Percentiles rank a stretch among this genome's conserved stretches.
These are phyloP conservation scores for Pelvicachromis taeniatus DNA, from an alignment of 2,113 vertebrate species.

Conservation along the genomic window DNA sequence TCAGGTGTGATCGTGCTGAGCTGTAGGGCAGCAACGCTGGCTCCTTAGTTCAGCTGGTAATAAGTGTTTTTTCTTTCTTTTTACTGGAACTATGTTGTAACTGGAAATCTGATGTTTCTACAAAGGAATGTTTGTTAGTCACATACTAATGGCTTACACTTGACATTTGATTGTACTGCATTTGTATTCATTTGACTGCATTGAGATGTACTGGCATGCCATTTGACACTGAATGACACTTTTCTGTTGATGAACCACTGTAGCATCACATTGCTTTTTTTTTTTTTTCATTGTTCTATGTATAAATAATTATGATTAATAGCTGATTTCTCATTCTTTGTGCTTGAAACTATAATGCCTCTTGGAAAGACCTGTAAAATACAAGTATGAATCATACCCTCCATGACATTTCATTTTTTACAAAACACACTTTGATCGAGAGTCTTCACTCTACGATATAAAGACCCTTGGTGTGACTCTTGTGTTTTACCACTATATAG, in stretches of 20 bases:
- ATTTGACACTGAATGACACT: constrained; percentile 24
- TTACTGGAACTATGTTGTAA: not conserved
- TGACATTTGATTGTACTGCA: constrained; percentile 62
- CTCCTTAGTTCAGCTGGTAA: not conserved
- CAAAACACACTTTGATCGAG: not conserved
- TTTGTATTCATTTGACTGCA: constrained; percentile 13
- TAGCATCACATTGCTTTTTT: constrained; percentile 1
- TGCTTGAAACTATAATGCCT: not conserved
- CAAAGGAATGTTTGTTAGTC: constrained; percentile 25
- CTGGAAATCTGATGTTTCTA: not conserved
- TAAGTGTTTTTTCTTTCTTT: not conserved
- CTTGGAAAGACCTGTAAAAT: not conserved
- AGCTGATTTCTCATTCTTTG: not conserved
- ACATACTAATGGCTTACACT: not conserved
- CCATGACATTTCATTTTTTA: not conserved
- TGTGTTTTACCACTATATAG: not conserved
- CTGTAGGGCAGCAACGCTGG: not conserved
- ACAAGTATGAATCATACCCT: not conserved
- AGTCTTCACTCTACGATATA: not conserved
- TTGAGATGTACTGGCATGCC: constrained; percentile 42
- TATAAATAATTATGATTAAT: constrained; percentile 4
- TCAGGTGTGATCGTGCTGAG: not conserved
- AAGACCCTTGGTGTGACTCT: fast-evolving
- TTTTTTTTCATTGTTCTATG: constrained; percentile 6
- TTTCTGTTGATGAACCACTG: constrained; percentile 14